Percentiles rank a stretch among this genome's conserved stretches.
These are phyloP conservation scores for Geotria australis DNA, from an alignment of 2,797 vertebrate species.

Conservation along the genomic window DNA sequence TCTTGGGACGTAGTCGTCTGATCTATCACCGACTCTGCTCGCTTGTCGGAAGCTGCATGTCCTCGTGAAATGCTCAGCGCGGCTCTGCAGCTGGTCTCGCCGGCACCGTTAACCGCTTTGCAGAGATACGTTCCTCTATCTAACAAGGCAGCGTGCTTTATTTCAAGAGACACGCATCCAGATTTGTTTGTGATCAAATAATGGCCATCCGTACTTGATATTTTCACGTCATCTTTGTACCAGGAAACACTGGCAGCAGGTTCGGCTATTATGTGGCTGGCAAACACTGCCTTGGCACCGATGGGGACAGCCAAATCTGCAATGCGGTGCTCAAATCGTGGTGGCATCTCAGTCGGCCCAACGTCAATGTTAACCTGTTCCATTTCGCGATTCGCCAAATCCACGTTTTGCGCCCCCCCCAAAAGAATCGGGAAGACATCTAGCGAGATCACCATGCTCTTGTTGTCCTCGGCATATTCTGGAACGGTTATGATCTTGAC, in stretches of 20 bases:
- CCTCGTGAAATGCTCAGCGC: constrained; percentile 20
- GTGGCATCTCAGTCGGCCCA: constrained; percentile 80
- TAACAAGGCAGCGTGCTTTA: constrained; percentile 19
- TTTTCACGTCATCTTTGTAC: constrained; percentile 42
- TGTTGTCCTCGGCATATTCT: constrained; percentile 64
- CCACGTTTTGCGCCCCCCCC: constrained; percentile 30
- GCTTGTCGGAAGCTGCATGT: too few species aligned
- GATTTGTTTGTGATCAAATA: constrained; percentile 36
- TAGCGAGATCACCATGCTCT: constrained; percentile 81
- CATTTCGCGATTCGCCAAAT: constrained; percentile 24
- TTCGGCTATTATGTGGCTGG: constrained; percentile 62
- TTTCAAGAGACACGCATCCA: constrained; percentile 46
- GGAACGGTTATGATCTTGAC: constrained; percentile 92
- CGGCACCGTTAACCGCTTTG: constrained; percentile 40
- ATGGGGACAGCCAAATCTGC: constrained; percentile 39
- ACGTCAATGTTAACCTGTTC: constrained; percentile 67
- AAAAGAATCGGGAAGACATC: constrained; percentile 52
- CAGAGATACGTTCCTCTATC: constrained; percentile 55
- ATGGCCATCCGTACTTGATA: constrained; percentile 29
- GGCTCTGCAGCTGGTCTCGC: constrained; percentile 51
- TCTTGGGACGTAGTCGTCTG: constrained; percentile 10
- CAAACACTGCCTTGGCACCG: constrained; percentile 44
- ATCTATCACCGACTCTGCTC: too few species aligned
- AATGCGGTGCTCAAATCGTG: constrained; percentile 54
- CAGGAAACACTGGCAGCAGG: constrained; percentile 55